A percentile compares a stretch with the other conserved stretches of the same genome.
Evolutionary conservation across 2,113 vertebrate genomes (phyloP).

Genomic region (Sander vitreus): DNA sequence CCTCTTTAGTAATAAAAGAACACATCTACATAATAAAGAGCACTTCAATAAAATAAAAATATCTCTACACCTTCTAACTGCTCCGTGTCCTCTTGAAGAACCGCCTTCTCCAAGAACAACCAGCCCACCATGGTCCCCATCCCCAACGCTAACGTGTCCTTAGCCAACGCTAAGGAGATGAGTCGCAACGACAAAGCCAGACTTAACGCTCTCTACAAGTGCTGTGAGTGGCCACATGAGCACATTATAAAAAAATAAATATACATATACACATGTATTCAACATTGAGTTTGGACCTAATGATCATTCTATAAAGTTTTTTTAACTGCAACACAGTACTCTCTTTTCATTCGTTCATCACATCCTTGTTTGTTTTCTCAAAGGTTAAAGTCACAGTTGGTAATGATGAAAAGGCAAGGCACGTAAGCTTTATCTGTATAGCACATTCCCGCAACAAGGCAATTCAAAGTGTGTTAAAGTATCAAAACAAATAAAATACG

Average conservation of each 20-base stretch:
- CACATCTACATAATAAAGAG: too few relatives aligned
- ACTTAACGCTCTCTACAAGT: constrained; percentile 74
- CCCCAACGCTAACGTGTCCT: constrained; percentile 56
- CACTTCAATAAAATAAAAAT: too few relatives aligned
- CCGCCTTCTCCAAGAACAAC: constrained; percentile 72
- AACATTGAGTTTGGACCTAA: neutral
- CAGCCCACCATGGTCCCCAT: constrained; percentile 72
- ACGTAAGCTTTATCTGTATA: too few relatives aligned
- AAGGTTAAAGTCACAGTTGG: too few relatives aligned
- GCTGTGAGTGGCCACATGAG: constrained; percentile 59
- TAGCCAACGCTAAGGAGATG: constrained; percentile 71
- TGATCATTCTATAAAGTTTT: neutral
- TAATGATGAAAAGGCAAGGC: too few relatives aligned
- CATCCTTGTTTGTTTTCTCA: too few relatives aligned
- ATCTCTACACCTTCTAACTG: neutral
- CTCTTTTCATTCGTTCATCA: too few relatives aligned
- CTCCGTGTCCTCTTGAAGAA: constrained; percentile 32
- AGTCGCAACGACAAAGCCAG: constrained; percentile 65
- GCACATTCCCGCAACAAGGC: too few relatives aligned
- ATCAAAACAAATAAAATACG: too few relatives aligned
- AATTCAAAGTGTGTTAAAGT: too few relatives aligned
- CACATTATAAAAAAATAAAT: neutral
- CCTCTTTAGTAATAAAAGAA: too few relatives aligned
- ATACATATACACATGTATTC: neutral
- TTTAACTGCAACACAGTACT: neutral